These are phyloP conservation scores for Crepidodera aurea DNA, from an alignment of 2,888 invertebrate species.

Conservation along the genomic window DNA sequence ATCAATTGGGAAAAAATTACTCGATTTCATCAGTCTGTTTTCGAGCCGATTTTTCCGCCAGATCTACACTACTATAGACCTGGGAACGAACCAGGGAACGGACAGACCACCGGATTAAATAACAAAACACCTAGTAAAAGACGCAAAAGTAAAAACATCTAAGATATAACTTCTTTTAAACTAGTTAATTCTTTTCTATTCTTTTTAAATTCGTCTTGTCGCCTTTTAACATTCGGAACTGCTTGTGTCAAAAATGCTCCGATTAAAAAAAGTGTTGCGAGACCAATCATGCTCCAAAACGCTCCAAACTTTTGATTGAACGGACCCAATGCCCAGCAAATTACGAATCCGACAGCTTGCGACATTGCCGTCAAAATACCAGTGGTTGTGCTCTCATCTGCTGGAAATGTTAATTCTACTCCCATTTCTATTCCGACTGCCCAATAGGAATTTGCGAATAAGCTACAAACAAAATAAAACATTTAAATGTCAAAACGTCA, in stretches of 20 bases:
- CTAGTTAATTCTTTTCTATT: conserved; percentile 10
- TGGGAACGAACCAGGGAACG: too few species aligned
- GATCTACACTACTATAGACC: too few species aligned
- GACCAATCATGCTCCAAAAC: conserved; percentile 18
- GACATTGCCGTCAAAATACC: conserved; percentile 49
- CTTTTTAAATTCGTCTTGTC: conserved; percentile 44
- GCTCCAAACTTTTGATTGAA: conserved; percentile 37
- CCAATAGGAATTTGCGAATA: conserved; percentile 49
- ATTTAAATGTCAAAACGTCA: too few species aligned
- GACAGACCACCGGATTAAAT: too few species aligned
- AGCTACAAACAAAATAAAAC: conserved; percentile 34
- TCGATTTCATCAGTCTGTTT: too few species aligned
- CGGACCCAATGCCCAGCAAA: conserved; percentile 42
- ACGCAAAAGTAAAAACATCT: too few species aligned
- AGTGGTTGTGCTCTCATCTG: conserved; percentile 49
- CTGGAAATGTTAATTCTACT: conserved; percentile 51
- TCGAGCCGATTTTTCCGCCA: too few species aligned
- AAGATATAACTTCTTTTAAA: too few species aligned
- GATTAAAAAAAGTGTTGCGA: conserved; percentile 34
- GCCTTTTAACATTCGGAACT: conserved; percentile 40
- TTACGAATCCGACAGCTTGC: conserved; percentile 47
- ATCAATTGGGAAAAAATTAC: too few species aligned
- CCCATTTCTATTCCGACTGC: conserved; percentile 50
- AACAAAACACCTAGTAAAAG: too few species aligned
- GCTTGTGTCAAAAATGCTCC: conserved; percentile 42